Evolutionary conservation across 2,888 invertebrate species (phyloP), one percentile per base, ranked within the genome.

Genomic region (Troides helena): DNA sequence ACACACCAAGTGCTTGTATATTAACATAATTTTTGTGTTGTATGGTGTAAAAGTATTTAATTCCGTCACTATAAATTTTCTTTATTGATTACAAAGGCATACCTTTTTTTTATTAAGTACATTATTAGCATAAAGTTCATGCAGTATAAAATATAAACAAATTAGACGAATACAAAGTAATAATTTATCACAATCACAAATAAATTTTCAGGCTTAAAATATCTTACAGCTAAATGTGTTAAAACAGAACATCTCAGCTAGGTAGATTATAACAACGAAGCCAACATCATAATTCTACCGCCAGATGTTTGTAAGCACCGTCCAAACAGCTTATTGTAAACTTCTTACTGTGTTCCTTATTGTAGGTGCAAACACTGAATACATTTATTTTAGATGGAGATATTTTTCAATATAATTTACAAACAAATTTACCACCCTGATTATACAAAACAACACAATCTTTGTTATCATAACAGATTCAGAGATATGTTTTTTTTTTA

Each of bases 241-340:
- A 18, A 53, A 53, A 53, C 53, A n/a, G n/a, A 53, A 53, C n/a
- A 18, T 18, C 53, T 53, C 7, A 4, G n/a, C n/a, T 53, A n/a
- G 53, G 53, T n/a, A 53, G 53, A 53, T 53, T 53, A 53, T 53
- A 53, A 59, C 59, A 59, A 59, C 25, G 59, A 59, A 59, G 59
- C 59, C 30, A 58, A 59, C 25, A 23, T 65, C 65, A 58, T 65
- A 65, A 65, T 59, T 65, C 58, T 58, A 59, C 25, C 59, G 46
- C 43, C 65, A 65, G 59, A 58, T 65, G 65, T 65, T 65, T 59
- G 46, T 59, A 65, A 65, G 65, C 59, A 59, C 65, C 59, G 58
- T 59, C 65, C 65, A 17, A 65, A 25, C 59, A 46, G 65, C 43
- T 58, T 46, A 43, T 56, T 43, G 46, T 59, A 59, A 53, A 53